Percentiles rank a stretch among this genome's conserved stretches.
Conservation (phyloP, 1,140 invertebrate genomes). For the Nomia melanderi region DNA sequence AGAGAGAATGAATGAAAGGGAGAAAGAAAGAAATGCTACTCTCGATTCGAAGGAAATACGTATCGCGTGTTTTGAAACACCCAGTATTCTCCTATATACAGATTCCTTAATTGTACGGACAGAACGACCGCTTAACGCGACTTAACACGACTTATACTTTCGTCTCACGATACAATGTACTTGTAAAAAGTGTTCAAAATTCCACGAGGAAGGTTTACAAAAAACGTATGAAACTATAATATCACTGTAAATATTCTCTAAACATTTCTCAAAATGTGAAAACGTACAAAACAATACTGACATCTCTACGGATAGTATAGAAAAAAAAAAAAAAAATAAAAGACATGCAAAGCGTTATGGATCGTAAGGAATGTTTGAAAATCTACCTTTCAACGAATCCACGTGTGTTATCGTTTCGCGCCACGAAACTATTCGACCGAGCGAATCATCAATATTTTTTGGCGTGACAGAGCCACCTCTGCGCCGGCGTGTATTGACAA, state of each 20-base stretch:
- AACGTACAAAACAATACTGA: slow-evolving; percentile 73
- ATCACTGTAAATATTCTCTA: slow-evolving; percentile 38
- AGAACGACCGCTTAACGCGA: slow-evolving; percentile 11
- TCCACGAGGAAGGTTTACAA: slow-evolving; percentile 45
- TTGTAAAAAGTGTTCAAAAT: slow-evolving; percentile 51
- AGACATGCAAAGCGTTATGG: slow-evolving; percentile 65
- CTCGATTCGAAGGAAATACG: background rate
- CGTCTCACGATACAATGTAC: slow-evolving; percentile 3
- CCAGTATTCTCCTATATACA: slow-evolving; percentile 21
- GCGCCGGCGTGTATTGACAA: background rate
- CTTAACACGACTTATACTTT: slow-evolving; percentile 27
- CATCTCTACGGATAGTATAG: slow-evolving; percentile 61
- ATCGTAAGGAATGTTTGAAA: slow-evolving; percentile 48
- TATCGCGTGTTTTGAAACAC: background rate
- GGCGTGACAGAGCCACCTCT: too few relatives aligned
- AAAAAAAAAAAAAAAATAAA: too few relatives aligned
- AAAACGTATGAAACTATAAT: slow-evolving; percentile 35
- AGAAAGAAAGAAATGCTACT: background rate
- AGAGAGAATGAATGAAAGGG: background rate
- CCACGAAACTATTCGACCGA: background rate
- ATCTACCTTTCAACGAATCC: slow-evolving; percentile 8
- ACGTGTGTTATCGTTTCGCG: background rate
- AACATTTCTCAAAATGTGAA: slow-evolving; percentile 48
- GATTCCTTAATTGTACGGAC: slow-evolving; percentile 24
- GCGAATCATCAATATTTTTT: background rate